Base-by-base conservation (phyloP, 2,113 vertebrate genomes). In the Acanthochromis polyacanthus region DNA sequence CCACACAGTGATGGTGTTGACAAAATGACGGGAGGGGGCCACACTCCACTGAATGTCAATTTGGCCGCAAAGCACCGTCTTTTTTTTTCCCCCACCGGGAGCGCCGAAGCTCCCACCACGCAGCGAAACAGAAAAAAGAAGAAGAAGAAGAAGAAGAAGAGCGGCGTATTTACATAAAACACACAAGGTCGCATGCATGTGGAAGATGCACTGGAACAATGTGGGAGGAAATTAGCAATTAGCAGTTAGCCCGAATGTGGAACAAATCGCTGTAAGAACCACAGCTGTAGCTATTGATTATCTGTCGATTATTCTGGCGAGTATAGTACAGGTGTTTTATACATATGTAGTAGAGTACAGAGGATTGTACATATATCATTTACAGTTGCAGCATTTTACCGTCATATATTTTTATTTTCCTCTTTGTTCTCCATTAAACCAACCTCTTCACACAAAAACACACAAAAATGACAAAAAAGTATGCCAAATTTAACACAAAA, bases 1-100 rank as follows among this genome's bases (percentile, higher is more conserved):
- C 82, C 85, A 85, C 89, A 86, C 85, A 72, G 87, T 91, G 93
- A 94, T 86, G 90, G 81, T 84, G 92, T 92, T 94, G 93, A 95
- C 93, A 94, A 92, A 90, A 90, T 95, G 94, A 94, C 94, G 94
- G 93, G 84, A 88, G 77, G 79, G 74, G 81, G 60, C 88, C 87
- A 89, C 78, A 91, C 86, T 79, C 88, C 86, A 80, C 71, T 90
- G 92, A 92, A 93, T 94, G 91, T 92, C 92, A 94, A 93, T 94
- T 91, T 87, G 71, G 84, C 91, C 83, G 83, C 84, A 88, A 85
- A 91, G 81, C 77, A 72, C 80, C 52, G 68, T 80, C 91, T 91
- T 90, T 25, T 25, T 25, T 25, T 25, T 25, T 3, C 25, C 25
- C 25, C 25, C 86, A 80, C 70, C 79, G 83, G 71, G 80, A 90